These are phyloP conservation scores for Tetramorium simillimum DNA, from an alignment of 1,140 invertebrate genomes.

Conservation along the genomic window DNA sequence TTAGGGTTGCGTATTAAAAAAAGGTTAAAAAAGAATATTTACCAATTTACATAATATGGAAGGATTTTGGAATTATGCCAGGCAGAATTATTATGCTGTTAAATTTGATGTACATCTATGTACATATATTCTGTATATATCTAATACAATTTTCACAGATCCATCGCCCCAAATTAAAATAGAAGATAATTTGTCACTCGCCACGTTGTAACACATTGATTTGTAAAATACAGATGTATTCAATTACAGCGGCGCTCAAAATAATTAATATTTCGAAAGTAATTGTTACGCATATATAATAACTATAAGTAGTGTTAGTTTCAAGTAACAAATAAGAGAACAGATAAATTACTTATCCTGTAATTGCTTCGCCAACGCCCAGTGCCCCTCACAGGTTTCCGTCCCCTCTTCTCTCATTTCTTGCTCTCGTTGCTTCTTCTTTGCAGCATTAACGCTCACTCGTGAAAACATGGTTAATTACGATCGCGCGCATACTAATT, in stretches of 20 bases:
- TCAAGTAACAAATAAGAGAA: not conserved
- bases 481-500: slow-evolving; percentile 8
- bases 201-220: not conserved
- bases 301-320: not conserved
- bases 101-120: not conserved
- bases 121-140: not conserved
- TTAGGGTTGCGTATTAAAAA: not conserved
- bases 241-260: not conserved
- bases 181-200: slow-evolving; percentile 1
- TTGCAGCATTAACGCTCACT: not conserved
- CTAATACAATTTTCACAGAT: slow-evolving; percentile 8
- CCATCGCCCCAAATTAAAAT: slow-evolving; percentile 9
- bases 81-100: not conserved
- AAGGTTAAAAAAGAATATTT: slow-evolving; percentile 1
- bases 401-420: not conserved
- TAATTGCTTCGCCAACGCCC: not conserved
- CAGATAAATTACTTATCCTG: not conserved
- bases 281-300: not conserved
- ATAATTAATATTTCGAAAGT: slow-evolving; percentile 14
- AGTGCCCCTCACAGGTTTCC: not conserved
- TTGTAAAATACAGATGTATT: not conserved
- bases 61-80: not conserved
- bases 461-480: slow-evolving; percentile 20
- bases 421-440: not conserved
- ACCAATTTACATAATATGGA: not conserved